Base-by-base conservation (phyloP, 2,797 vertebrate genomes). In the Acanthurus lineatus region DNA sequence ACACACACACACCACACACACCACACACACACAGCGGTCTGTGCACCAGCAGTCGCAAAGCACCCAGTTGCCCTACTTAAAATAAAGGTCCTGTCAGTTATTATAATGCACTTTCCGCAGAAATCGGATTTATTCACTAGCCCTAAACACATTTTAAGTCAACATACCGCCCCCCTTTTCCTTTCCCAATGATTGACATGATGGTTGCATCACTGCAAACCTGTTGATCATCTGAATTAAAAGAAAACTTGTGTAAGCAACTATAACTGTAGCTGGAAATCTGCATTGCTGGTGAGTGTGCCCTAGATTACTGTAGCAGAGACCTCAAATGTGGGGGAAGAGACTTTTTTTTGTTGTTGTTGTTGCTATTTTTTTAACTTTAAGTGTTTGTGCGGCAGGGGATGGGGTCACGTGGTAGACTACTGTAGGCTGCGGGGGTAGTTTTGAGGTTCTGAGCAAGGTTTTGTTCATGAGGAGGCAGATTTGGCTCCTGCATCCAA, bases 391-490 rank as follows among this genome's bases (percentile, higher is more conserved):
- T 84, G 69, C 76, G 51, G 73, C 42, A 56, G 72, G 76, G 86
- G 74, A 69, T 64, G 77, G 81, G 80, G 87, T 92, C 84, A 83
- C 80, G 61, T 69, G 65, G 22, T 35, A 42, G 11, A 9, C 40
- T 42, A n/a, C 66, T 74, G 69, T 22, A 72, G 76, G 77, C 86
- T 90, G 88, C 74, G 85, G 83, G 84, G 85, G 77, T 70, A 65
- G 83, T 77, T 77, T 79, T 60, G 48, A 85, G 85, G 84, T 82
- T 89, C 32, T 82, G 70, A 69, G 73, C 81, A 63, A 73, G 77
- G 72, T 68, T 86, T 87, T 72, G 83, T 77, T 59, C 68, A 72
- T 59, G 89, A 91, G 92, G 90, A 85, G 89, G 86, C 71, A 86
- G 73, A 86, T 82, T 85, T 88, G 82, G 78, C 77, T 90, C 64